Percentiles rank a stretch among this genome's conserved stretches.
Conservation (phyloP, 1,140 invertebrate species). For the Asobara japonica region DNA sequence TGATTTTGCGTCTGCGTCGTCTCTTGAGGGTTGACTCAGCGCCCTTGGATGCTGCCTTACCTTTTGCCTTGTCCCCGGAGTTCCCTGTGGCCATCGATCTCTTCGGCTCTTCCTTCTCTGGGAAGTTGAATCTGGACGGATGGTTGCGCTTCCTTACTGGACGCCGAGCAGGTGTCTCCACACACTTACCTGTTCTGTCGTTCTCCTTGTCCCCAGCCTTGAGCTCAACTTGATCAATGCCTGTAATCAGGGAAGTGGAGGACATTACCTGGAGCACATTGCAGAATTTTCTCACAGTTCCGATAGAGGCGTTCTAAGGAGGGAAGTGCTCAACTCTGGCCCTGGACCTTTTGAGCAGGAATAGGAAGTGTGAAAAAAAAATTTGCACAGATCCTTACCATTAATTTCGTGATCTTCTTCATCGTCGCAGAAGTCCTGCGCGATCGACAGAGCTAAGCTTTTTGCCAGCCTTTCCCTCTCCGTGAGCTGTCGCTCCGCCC, state of each 20-base stretch:
- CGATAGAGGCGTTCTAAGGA: too few relatives aligned
- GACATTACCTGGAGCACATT: too few relatives aligned
- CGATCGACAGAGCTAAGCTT: conserved; percentile 24
- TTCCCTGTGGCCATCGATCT: conserved; percentile 38
- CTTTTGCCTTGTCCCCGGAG: conserved; percentile 24
- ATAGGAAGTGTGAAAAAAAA: too few relatives aligned
- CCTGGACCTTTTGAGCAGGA: too few relatives aligned
- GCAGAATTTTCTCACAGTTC: too few relatives aligned
- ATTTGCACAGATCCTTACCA: too few relatives aligned
- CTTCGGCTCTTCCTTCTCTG: not conserved
- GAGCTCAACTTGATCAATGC: not conserved
- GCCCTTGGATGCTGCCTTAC: not conserved
- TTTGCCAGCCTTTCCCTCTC: not conserved
- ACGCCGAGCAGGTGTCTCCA: conserved; percentile 8
- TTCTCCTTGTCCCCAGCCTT: conserved; percentile 2
- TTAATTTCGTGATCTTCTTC: too few relatives aligned
- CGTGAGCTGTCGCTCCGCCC: not conserved
- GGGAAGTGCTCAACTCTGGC: too few relatives aligned
- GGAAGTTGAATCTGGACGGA: conserved; percentile 16
- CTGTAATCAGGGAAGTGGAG: too few relatives aligned
- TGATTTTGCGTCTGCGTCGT: conserved; percentile 31
- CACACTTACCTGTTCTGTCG: conserved; percentile 17
- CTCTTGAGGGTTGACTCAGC: conserved; percentile 34
- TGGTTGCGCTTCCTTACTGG: conserved; percentile 42
- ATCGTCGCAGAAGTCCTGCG: conserved; percentile 26